Evolutionary conservation across 2,888 invertebrate species (phyloP).

Genomic region (Epirrhoe alternata): DNA sequence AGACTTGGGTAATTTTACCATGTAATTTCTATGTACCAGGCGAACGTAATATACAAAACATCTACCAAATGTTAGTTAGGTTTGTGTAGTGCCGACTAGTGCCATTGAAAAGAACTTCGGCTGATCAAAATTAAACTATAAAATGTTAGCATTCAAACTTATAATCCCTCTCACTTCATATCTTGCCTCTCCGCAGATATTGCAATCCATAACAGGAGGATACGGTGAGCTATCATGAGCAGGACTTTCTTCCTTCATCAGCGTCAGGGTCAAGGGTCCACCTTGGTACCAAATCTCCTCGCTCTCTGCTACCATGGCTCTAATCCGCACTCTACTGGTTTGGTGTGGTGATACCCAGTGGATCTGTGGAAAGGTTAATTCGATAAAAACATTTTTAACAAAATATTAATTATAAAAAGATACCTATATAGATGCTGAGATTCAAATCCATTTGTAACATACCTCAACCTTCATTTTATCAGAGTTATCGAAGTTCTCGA

Average conservation of each 20-base stretch:
- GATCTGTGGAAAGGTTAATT: constrained; percentile 54
- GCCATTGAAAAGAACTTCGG: too few relatives aligned
- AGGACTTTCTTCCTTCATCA: constrained; percentile 62
- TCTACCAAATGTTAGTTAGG: too few relatives aligned
- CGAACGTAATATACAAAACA: too few relatives aligned
- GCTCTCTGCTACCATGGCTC: constrained; percentile 78
- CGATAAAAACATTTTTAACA: too few relatives aligned
- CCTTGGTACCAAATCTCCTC: constrained; percentile 71
- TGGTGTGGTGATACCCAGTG: constrained; percentile 77
- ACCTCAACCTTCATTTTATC: constrained; percentile 70
- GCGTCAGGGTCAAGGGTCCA: constrained; percentile 59
- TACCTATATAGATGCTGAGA: too few relatives aligned
- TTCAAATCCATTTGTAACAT: not conserved
- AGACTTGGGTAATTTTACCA: too few relatives aligned
- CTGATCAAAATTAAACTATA: too few relatives aligned
- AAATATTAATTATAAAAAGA: too few relatives aligned
- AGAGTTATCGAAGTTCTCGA: constrained; percentile 73
- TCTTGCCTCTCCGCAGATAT: constrained; percentile 74
- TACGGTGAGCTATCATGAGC: constrained; percentile 66
- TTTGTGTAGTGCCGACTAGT: too few relatives aligned
- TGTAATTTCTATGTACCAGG: too few relatives aligned
- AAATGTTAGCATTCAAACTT: not conserved
- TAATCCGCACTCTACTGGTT: constrained; percentile 63
- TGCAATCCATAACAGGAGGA: constrained; percentile 52
- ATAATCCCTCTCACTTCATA: constrained; percentile 64